Evolutionary conservation across 2,888 invertebrate species (phyloP).

Genomic region (Chalcis sispes): DNA sequence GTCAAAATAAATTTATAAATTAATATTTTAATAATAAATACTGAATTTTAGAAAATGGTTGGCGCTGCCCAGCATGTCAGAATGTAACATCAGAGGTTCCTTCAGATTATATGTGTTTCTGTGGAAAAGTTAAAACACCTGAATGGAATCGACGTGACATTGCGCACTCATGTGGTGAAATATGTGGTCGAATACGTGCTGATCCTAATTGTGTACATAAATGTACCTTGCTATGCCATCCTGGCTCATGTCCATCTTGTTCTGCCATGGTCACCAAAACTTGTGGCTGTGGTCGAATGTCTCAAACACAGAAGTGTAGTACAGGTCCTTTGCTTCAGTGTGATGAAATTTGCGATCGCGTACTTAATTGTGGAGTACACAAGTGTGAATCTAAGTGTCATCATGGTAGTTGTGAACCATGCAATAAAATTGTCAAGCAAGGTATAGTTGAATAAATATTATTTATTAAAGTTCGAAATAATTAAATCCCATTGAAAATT

Average conservation of each 20-base stretch:
- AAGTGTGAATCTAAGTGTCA: constrained; percentile 87
- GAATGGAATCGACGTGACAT: constrained; percentile 85
- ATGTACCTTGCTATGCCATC: constrained; percentile 86
- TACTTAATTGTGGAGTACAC: constrained; percentile 88
- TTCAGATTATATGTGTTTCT: constrained; percentile 91
- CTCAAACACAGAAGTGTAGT: constrained; percentile 84
- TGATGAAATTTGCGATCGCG: constrained; percentile 83
- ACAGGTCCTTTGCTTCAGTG: constrained; percentile 85
- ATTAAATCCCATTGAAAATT: neutral
- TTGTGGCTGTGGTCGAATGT: constrained; percentile 88
- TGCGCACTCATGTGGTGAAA: constrained; percentile 94
- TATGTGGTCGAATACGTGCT: constrained; percentile 83
- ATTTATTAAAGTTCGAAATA: neutral
- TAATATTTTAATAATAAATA: neutral
- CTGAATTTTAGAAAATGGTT: constrained; percentile 81
- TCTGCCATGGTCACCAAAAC: constrained; percentile 83
- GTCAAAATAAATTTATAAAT: neutral
- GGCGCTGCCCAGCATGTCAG: constrained; percentile 98
- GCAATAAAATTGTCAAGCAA: constrained; percentile 82
- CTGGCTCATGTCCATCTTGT: constrained; percentile 96
- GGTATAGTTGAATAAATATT: constrained; percentile 72
- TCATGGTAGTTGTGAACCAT: constrained; percentile 85
- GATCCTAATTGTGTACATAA: constrained; percentile 71
- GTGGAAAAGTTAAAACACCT: constrained; percentile 87
- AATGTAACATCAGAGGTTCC: constrained; percentile 86